Evolutionary conservation across 1,140 invertebrate species (phyloP).

Genomic region (Latrodectus geometricus): DNA sequence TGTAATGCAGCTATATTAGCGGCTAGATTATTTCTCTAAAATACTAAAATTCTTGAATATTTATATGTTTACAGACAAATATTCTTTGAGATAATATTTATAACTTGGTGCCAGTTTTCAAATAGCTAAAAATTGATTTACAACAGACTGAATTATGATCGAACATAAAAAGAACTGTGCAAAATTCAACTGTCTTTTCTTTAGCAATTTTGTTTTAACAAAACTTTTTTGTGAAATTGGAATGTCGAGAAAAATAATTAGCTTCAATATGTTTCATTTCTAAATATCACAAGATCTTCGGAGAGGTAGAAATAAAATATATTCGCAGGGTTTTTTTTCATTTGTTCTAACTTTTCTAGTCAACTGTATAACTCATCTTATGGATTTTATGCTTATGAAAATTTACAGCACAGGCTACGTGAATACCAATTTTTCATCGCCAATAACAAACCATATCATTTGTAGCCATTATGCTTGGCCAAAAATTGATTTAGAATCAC

Average conservation of each 20-base stretch:
- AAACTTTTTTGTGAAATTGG: not conserved
- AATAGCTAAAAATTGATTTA: too few relatives aligned
- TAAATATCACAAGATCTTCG: not conserved
- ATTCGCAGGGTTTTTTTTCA: not conserved
- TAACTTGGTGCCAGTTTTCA: too few relatives aligned
- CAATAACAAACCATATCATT: not conserved
- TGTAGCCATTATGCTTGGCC: not conserved
- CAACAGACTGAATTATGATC: too few relatives aligned
- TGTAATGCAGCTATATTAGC: too few relatives aligned
- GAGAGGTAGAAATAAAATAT: slow-evolving; percentile 1
- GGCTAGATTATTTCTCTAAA: too few relatives aligned
- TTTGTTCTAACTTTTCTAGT: not conserved
- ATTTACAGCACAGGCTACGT: not conserved
- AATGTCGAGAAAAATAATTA: not conserved
- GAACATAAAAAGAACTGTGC: too few relatives aligned
- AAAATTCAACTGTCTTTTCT: too few relatives aligned
- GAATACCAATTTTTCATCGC: not conserved
- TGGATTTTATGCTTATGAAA: not conserved
- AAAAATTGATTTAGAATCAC: not conserved
- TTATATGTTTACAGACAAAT: too few relatives aligned
- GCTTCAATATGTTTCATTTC: not conserved
- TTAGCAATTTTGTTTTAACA: too few relatives aligned
- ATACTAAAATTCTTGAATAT: too few relatives aligned
- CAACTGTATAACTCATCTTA: not conserved
- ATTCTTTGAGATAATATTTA: too few relatives aligned